These are phyloP conservation scores for Drosophila fungiperda DNA, from an alignment of 2,888 invertebrate genomes.

Conservation along the genomic window DNA sequence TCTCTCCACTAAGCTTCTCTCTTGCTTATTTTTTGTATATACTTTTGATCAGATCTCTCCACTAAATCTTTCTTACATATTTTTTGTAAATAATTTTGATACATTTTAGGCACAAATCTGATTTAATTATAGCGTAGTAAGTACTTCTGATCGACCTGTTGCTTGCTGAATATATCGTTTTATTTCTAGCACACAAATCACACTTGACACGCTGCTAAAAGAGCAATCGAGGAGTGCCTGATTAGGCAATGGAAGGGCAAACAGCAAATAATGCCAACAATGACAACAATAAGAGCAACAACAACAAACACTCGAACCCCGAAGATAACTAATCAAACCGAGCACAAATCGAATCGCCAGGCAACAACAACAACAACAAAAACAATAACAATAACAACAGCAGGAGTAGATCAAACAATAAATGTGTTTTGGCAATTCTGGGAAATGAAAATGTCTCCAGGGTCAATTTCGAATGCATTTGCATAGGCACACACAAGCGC, in stretches of 20 bases:
- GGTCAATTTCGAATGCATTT: conserved; percentile 74
- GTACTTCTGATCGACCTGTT: not conserved
- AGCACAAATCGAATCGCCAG: conserved; percentile 29
- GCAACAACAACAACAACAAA: conserved; percentile 23
- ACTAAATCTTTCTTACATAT: too few relatives aligned
- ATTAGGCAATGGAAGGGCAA: not conserved
- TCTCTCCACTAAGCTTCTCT: not conserved
- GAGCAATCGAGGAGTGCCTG: not conserved
- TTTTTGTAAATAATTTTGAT: too few relatives aligned
- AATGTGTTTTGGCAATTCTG: conserved; percentile 63
- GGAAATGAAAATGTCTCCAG: conserved; percentile 69
- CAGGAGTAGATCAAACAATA: conserved; percentile 48
- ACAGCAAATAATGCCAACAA: conserved; percentile 5
- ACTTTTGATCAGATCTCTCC: not conserved
- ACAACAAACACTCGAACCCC: conserved; percentile 31
- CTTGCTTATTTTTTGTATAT: not conserved
- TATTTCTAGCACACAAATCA: not conserved
- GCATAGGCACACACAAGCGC: conserved; percentile 28
- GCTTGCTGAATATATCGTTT: not conserved
- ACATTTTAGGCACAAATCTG: too few relatives aligned
- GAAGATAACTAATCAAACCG: conserved; percentile 47
- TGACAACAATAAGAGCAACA: conserved; percentile 27
- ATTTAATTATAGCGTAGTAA: too few relatives aligned
- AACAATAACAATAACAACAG: conserved; percentile 29
- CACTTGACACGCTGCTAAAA: not conserved